Conservation (phyloP, 2,888 invertebrate species). For the Drosophila neotestacea region DNA sequence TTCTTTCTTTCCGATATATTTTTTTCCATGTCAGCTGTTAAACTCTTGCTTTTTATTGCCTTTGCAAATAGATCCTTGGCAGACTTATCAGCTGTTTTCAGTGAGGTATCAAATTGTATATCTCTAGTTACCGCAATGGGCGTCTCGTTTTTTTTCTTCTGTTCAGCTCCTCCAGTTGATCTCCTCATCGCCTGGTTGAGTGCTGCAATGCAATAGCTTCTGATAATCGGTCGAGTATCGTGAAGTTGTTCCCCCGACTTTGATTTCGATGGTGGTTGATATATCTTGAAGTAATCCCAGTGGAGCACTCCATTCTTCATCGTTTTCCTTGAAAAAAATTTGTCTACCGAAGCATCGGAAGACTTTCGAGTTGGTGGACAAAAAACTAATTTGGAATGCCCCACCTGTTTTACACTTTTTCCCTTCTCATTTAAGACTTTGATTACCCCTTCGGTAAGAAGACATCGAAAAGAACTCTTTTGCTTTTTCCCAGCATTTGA, state of each 20-base stretch:
- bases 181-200: constrained; percentile 12
- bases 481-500: neutral
- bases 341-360: neutral
- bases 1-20: too few relatives aligned
- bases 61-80: neutral
- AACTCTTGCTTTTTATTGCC: neutral
- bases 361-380: neutral
- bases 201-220: constrained; percentile 41
- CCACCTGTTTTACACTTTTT: neutral
- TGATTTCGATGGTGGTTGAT: constrained; percentile 5
- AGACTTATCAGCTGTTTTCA: constrained; percentile 25
- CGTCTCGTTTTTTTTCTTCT: neutral
- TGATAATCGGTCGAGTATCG: constrained; percentile 34
- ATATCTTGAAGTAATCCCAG: constrained; percentile 55
- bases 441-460: constrained; percentile 16
- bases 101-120: neutral
- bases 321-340: constrained; percentile 13
- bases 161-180: neutral
- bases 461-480: neutral
- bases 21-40: neutral
- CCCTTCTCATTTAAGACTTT: neutral
- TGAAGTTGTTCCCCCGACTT: neutral
- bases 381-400: neutral
- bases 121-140: neutral
- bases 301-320: constrained; percentile 17